Evolutionary conservation across 2,113 vertebrate genomes (phyloP).

Genomic region (Tinamus guttatus): DNA sequence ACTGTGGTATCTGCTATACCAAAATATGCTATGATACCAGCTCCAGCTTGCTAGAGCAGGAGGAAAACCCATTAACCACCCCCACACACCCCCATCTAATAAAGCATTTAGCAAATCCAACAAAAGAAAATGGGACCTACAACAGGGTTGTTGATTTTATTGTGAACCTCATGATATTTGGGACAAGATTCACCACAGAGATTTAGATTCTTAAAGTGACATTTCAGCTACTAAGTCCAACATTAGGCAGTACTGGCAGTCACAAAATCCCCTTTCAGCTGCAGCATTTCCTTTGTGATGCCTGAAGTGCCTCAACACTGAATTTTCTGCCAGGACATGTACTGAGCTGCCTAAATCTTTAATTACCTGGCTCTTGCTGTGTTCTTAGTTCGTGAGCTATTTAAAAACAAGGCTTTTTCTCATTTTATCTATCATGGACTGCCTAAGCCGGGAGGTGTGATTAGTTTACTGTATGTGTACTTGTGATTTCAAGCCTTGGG

Average conservation of each 20-base stretch:
- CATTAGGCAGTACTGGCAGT: neutral
- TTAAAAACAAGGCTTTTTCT: conserved; percentile 11
- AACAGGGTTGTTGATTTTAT: neutral
- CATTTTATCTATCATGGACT: neutral
- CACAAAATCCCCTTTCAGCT: neutral
- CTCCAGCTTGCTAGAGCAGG: neutral
- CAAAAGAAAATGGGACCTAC: neutral
- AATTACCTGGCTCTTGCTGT: conserved; percentile 14
- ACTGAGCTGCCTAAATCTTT: conserved; percentile 28
- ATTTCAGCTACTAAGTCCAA: conserved; percentile 4
- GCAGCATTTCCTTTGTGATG: conserved; percentile 1
- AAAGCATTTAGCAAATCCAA: neutral
- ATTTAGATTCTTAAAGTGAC: neutral
- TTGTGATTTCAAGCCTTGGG: conserved; percentile 30
- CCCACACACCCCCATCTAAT: neutral
- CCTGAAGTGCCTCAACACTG: neutral
- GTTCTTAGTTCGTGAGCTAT: neutral
- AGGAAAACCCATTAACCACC: conserved; percentile 3
- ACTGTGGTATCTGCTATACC: neutral
- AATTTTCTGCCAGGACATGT: conserved; percentile 21
- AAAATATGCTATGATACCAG: neutral
- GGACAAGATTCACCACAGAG: neutral
- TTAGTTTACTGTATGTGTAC: neutral
- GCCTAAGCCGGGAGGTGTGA: neutral
- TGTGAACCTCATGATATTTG: neutral